These are phyloP conservation scores for Sarcophaga caerulescens DNA, from an alignment of 2,888 invertebrate species.

Conservation along the genomic window DNA sequence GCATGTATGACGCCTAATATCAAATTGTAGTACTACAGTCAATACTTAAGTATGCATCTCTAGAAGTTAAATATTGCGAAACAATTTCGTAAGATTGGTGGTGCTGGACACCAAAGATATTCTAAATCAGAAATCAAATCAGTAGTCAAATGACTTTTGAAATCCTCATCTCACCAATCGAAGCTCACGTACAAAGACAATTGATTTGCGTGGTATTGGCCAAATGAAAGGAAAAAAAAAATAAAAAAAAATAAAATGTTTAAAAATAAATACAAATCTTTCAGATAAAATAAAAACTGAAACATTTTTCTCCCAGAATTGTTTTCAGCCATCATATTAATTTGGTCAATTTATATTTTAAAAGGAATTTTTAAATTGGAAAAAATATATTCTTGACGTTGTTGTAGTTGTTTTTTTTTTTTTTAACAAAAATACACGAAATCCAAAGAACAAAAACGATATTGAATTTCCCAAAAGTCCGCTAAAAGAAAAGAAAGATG, in stretches of 20 bases:
- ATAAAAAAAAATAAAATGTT: slow-evolving; percentile 36
- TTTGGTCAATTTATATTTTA: slow-evolving; percentile 81
- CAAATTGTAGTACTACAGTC: no score
- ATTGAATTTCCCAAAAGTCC: slow-evolving; percentile 50
- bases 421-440: neutral
- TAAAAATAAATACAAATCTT: slow-evolving; percentile 8
- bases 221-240: slow-evolving; percentile 34
- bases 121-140: slow-evolving; percentile 3
- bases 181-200: slow-evolving; percentile 42
- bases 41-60: no score
- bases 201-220: slow-evolving; percentile 35
- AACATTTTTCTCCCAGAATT: slow-evolving; percentile 81
- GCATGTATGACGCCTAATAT: no score
- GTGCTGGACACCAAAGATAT: no score
- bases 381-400: slow-evolving; percentile 61
- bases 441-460: slow-evolving; percentile 7
- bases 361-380: slow-evolving; percentile 81
- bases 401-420: slow-evolving; percentile 25
- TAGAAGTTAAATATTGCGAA: no score
- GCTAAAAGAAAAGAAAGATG: slow-evolving; percentile 54
- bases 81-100: no score
- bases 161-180: neutral
- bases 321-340: slow-evolving; percentile 80
- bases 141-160: slow-evolving; percentile 53
- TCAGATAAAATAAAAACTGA: slow-evolving; percentile 55